Evolutionary conservation across 2,888 invertebrate genomes (phyloP), one percentile per base, ranked within the genome.

Genomic region (Gasteruption jaculator): DNA sequence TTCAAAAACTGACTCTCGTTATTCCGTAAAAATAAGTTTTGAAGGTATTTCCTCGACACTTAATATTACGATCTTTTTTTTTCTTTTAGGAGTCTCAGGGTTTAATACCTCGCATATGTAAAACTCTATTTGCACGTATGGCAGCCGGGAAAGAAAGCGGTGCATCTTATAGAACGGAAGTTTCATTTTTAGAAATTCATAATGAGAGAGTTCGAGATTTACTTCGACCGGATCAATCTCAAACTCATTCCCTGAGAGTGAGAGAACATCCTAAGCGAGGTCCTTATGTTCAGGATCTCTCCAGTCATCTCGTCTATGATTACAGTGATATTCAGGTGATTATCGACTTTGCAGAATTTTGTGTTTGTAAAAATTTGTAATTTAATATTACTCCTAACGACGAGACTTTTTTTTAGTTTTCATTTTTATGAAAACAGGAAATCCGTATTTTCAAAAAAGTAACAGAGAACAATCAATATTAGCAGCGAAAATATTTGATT

Each of bases 171-270:
- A 81, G 88, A 56, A 89, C 89, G 0, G 87, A 90, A 67, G 91
- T 92, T 59, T 87, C 86, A 65, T 90, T 88, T 71, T 73, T 88
- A 51, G 89, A 90, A 74, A 89, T 90, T 48, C 89, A 90, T 73
- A 90, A 90, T 65, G 90, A 90, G 71, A 76, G 83, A 43, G 89
- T 90, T 0, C 81, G 83, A 68, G 86, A 86, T 65, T 72, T 86
- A 46, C 71, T 86, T 39, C 76, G 81, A 7, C 68, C 74, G 20
- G 73, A 74, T 48, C 72, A 72, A 68, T 27, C 76, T 72, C 67
- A 79, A 76, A 30, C 82, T 76, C 85, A 87, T 70, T 83, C 83
- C 2, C 74, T 90, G 4, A 75, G 83, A 59, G 87, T 90, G 26
- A 73, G 90, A 14, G 89, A 90, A 64, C 88, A 90, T 70, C 86